Percentiles rank a stretch among this genome's conserved stretches.
These are phyloP conservation scores for Paradoxurus hermaphroditus DNA, from an alignment of 2,113 vertebrate species.

Conservation along the genomic window DNA sequence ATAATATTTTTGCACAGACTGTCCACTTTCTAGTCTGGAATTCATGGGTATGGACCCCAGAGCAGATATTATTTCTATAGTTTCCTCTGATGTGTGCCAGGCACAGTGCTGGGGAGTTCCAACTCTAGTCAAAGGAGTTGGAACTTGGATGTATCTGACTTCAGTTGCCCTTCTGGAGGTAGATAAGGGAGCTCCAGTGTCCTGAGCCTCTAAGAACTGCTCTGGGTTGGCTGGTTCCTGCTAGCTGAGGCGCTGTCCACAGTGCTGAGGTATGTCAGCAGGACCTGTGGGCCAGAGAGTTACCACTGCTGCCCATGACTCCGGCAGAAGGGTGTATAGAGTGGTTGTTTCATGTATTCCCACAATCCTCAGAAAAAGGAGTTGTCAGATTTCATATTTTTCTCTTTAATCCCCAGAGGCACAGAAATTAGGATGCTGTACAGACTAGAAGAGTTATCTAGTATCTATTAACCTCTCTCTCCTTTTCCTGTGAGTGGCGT, in stretches of 20 bases:
- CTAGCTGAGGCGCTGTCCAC: neutral
- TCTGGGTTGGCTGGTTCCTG: neutral
- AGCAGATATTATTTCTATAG: neutral
- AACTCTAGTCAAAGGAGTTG: neutral
- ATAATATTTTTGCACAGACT: neutral
- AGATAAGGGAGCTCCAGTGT: neutral
- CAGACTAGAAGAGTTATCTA: neutral
- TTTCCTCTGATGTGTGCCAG: neutral
- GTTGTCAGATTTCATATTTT: neutral
- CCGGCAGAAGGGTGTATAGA: neutral
- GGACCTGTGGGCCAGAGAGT: neutral
- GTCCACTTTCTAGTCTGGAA: neutral
- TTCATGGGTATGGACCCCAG: neutral
- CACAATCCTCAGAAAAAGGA: neutral
- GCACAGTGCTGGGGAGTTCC: neutral
- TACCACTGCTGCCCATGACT: neutral
- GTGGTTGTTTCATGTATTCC: neutral
- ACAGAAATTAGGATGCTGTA: neutral
- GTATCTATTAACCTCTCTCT: neutral
- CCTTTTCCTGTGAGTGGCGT: neutral
- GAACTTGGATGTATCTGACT: neutral
- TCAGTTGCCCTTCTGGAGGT: neutral
- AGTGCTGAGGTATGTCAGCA: neutral
- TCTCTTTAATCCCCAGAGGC: neutral
- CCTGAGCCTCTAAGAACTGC: neutral